These are phyloP conservation scores for Graptemys geographica DNA, from an alignment of 2,797 vertebrate species.

Conservation along the genomic window DNA sequence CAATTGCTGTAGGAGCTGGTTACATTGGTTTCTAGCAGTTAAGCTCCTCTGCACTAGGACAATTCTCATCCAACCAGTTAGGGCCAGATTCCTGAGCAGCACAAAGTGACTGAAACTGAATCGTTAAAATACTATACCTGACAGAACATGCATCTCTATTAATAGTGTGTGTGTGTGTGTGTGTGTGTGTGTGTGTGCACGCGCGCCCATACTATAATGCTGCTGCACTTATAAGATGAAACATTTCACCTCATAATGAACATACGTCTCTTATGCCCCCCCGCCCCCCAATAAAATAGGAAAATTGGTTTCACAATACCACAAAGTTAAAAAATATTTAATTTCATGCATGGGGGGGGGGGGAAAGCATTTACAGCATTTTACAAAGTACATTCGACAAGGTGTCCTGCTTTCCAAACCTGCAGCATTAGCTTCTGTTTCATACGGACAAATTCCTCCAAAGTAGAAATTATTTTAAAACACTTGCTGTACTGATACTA, in stretches of 20 bases:
- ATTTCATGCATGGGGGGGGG: constrained; percentile 8
- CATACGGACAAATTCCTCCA: background rate
- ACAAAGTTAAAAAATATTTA: constrained; percentile 33
- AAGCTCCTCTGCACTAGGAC: background rate
- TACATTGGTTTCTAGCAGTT: too few relatives aligned
- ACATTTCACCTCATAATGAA: background rate
- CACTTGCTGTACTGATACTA: background rate
- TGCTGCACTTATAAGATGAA: background rate
- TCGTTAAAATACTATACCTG: too few relatives aligned
- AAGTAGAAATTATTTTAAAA: background rate
- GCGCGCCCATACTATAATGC: background rate
- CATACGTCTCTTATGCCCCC: too few relatives aligned
- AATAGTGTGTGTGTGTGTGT: background rate
- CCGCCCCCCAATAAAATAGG: background rate
- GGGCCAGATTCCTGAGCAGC: background rate
- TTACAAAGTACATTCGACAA: constrained; percentile 22
- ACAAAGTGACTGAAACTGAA: background rate
- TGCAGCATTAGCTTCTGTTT: background rate
- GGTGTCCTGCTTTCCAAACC: background rate
- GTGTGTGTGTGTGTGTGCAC: too few relatives aligned
- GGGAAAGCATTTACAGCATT: constrained; percentile 25
- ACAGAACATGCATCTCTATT: background rate
- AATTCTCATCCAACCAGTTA: background rate
- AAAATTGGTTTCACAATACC: background rate
- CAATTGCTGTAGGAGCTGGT: too few relatives aligned